Conservation (phyloP, 2,888 invertebrate genomes). For the Hololepta plana region DNA sequence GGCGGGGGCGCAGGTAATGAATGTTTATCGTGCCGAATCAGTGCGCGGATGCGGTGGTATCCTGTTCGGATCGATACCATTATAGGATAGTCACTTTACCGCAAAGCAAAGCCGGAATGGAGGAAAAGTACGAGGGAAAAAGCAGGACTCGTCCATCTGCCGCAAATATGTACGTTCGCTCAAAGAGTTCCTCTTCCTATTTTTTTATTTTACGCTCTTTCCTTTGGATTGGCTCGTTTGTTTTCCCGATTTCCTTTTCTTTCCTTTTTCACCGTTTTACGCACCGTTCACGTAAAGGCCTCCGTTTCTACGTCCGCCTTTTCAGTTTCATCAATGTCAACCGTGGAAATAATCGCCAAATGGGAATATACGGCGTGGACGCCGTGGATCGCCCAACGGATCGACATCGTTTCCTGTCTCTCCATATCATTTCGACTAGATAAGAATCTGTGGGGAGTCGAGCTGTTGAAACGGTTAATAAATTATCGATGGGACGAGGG, state of each 20-base stretch:
- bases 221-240: no score
- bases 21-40: conserved; percentile 27
- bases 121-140: not conserved
- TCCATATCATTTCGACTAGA: conserved; percentile 15
- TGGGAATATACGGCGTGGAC: no score
- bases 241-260: no score
- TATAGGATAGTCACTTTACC: conserved; percentile 13
- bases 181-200: conserved; percentile 2
- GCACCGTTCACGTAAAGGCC: no score
- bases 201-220: no score
- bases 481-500: conserved; percentile 14
- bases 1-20: conserved; percentile 24
- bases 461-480: conserved; percentile 15
- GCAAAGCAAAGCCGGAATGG: conserved; percentile 3
- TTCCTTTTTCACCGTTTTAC: no score
- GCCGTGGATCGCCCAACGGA: no score
- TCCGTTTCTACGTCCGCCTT: conserved; percentile 12
- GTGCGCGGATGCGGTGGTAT: conserved; percentile 17
- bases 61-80: conserved; percentile 14
- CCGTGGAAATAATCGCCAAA: conserved; percentile 17
- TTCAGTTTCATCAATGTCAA: conserved; percentile 17
- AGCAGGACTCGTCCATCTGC: not conserved
- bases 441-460: conserved; percentile 12
- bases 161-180: conserved; percentile 1
- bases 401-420: conserved; percentile 14